A percentile compares a stretch with the other conserved stretches of the same genome.
Conservation (phyloP, 1,140 invertebrate genomes). For the Conopomorpha cramerella region DNA sequence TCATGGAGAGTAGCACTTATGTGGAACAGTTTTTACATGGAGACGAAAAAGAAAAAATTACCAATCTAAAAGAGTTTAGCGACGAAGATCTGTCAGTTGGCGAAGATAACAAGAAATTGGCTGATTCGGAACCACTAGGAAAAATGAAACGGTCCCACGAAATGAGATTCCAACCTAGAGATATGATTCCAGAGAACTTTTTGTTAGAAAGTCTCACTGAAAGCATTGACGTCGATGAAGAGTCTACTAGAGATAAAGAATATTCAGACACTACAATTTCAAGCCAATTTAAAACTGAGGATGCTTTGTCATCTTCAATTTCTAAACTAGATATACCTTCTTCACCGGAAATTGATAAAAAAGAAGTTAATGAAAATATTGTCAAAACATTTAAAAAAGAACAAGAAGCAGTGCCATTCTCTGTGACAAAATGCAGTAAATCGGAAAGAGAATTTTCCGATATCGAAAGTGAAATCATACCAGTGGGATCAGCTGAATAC, state of each 20-base stretch:
- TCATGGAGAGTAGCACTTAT: constrained; percentile 56
- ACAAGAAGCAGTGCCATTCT: constrained; percentile 33
- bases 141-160: constrained; percentile 87
- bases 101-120: constrained; percentile 46
- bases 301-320: constrained; percentile 42
- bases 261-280: constrained; percentile 46
- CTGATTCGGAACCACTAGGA: constrained; percentile 54
- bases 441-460: constrained; percentile 43
- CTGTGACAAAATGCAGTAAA: constrained; percentile 39
- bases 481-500: constrained; percentile 45
- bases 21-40: constrained; percentile 52
- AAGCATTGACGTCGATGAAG: constrained; percentile 45
- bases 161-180: constrained; percentile 84
- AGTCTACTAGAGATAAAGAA: constrained; percentile 39
- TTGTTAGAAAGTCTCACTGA: constrained; percentile 35
- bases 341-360: constrained; percentile 28
- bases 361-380: constrained; percentile 25
- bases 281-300: constrained; percentile 45
- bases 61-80: constrained; percentile 32
- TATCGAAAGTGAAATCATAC: constrained; percentile 53
- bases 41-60: constrained; percentile 26
- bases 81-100: constrained; percentile 59
- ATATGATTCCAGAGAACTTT: constrained; percentile 54
- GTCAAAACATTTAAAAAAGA: constrained; percentile 14
- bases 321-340: constrained; percentile 45